These are phyloP conservation scores for Takifugu bimaculatus DNA, from an alignment of 2,113 vertebrate species.

Conservation along the genomic window DNA sequence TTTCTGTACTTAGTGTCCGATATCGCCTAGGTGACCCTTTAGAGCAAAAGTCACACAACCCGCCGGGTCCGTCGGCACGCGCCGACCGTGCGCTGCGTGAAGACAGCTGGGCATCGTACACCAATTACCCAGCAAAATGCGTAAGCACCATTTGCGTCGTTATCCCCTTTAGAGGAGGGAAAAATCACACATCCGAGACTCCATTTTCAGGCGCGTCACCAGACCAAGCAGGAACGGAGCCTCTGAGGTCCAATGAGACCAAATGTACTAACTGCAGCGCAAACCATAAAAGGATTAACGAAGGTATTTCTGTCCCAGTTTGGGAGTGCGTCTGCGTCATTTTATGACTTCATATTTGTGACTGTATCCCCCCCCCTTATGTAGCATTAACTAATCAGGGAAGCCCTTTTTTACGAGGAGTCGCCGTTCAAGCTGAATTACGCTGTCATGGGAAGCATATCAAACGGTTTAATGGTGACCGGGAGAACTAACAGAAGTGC, in stretches of 20 bases:
- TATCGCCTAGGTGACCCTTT: conserved; percentile 2
- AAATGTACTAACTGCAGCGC: conserved; percentile 34
- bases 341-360: conserved; percentile 18
- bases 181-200: conserved; percentile 2
- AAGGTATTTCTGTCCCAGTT: conserved; percentile 18
- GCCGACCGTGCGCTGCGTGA: neutral
- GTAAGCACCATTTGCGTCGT: neutral
- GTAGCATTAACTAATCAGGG: conserved; percentile 25
- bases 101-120: conserved; percentile 1
- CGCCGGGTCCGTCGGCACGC: neutral
- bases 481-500: conserved; percentile 49
- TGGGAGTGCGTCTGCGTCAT: conserved; percentile 15
- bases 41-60: conserved; percentile 7
- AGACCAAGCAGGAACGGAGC: conserved; percentile 23
- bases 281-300: conserved; percentile 41
- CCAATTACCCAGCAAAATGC: neutral
- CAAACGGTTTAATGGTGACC: neutral
- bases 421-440: neutral
- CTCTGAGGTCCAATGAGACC: conserved; percentile 31
- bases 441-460: neutral
- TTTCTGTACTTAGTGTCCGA: neutral
- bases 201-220: conserved; percentile 21
- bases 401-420: conserved; percentile 2
- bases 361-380: conserved; percentile 10
- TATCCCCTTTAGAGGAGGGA: neutral